phyloP scores from a whole-genome alignment of 2,797 vertebrate genomes.

The Okamejei kenojei region DNA sequence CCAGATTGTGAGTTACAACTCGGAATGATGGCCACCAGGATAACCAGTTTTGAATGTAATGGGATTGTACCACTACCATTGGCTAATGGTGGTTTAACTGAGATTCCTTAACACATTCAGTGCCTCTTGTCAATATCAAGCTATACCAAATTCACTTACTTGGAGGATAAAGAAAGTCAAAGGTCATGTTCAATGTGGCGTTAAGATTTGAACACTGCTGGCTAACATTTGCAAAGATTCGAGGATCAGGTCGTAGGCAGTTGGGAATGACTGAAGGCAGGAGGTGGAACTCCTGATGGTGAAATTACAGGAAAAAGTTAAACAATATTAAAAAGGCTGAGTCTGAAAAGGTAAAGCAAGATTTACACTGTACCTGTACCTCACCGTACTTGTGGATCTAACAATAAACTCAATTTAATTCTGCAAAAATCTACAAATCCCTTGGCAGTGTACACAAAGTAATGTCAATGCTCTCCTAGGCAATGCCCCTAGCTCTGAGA shows the following conservation, averaged over 20 bases:
- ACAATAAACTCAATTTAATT: too few relatives aligned
- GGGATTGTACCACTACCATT: not conserved
- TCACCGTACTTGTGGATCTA: too few relatives aligned
- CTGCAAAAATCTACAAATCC: too few relatives aligned
- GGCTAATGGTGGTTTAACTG: not conserved
- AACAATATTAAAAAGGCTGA: slow-evolving; percentile 40
- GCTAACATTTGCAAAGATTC: slow-evolving; percentile 64
- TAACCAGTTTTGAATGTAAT: not conserved
- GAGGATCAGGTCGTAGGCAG: slow-evolving; percentile 83
- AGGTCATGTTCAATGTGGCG: slow-evolving; percentile 59
- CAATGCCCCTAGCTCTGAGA: too few relatives aligned
- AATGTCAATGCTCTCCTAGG: too few relatives aligned
- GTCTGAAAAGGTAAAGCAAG: not conserved
- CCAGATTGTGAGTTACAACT: not conserved
- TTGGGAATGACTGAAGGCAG: slow-evolving; percentile 60
- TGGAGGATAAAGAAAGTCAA: slow-evolving; percentile 81
- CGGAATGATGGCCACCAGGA: not conserved
- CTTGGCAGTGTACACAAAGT: too few relatives aligned
- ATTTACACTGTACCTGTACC: too few relatives aligned
- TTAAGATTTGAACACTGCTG: slow-evolving; percentile 72
- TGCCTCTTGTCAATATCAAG: not conserved
- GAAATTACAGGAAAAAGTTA: slow-evolving; percentile 45
- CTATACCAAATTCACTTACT: slow-evolving; percentile 63
- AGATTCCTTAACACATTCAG: slow-evolving; percentile 5
- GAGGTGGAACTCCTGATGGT: slow-evolving; percentile 55